Percentiles rank a stretch among this genome's conserved stretches.
phyloP scores from a whole-genome alignment of 2,888 invertebrate species.

The Leucophenga maculata region DNA sequence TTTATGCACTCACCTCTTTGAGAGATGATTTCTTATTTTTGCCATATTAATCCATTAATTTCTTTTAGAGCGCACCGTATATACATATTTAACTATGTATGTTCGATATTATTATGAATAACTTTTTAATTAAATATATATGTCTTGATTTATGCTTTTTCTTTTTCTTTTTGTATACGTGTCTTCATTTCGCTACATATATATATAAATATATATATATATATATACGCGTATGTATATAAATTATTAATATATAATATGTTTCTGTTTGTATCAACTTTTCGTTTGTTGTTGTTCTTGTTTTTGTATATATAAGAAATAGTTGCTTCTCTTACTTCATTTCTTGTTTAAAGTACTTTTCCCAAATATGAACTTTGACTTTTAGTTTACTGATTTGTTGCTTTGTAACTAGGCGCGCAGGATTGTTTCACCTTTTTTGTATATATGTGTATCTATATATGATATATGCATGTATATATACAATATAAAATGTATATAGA shows the following conservation, averaged over 20 bases:
- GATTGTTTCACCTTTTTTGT: neutral
- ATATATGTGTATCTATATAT: constrained; percentile 32
- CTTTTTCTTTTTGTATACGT: neutral
- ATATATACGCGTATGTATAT: constrained; percentile 24
- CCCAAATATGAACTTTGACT: neutral
- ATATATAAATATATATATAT: too few relatives aligned
- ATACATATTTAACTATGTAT: constrained; percentile 22
- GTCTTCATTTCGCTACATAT: constrained; percentile 13
- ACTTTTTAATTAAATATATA: constrained; percentile 6
- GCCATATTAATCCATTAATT: constrained; percentile 24
- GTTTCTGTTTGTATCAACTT: neutral
- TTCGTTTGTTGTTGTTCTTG: constrained; percentile 12
- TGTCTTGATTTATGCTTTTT: neutral
- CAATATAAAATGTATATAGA: constrained; percentile 43
- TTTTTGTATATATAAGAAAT: neutral
- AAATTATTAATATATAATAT: constrained; percentile 9
- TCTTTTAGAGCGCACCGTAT: constrained; percentile 20
- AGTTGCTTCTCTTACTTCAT: neutral
- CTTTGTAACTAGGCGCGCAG: constrained; percentile 5
- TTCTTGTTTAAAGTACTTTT: constrained; percentile 3
- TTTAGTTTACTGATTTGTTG: neutral
- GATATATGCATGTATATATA: constrained; percentile 41
- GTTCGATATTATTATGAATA: neutral
- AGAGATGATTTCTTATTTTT: constrained; percentile 23
- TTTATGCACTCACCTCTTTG: constrained; percentile 33